phyloP scores from a whole-genome alignment of 2,888 invertebrate genomes.

The Electrophaes corylata region DNA sequence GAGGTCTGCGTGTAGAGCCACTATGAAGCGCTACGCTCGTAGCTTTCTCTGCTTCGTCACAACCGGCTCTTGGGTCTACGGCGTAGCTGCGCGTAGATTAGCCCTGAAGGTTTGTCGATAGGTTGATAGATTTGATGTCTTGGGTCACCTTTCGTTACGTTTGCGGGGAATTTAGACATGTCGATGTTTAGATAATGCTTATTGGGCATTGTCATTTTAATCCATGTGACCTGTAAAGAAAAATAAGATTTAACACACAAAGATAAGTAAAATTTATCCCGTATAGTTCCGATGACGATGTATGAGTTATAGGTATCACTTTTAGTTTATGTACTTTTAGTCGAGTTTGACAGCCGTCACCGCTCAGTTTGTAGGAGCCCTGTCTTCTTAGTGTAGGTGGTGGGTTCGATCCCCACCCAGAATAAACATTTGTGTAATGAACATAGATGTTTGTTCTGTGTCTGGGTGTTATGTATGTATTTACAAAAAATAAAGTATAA shows the following conservation, averaged over 20 bases:
- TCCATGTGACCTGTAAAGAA: slow-evolving; percentile 85
- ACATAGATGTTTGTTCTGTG: too few relatives aligned
- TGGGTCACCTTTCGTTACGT: slow-evolving; percentile 86
- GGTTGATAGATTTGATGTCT: slow-evolving; percentile 89
- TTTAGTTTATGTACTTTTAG: too few relatives aligned
- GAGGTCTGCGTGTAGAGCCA: slow-evolving; percentile 39
- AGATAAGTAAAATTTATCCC: background rate
- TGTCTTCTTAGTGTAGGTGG: too few relatives aligned
- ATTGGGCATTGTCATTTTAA: slow-evolving; percentile 92
- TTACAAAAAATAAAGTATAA: too few relatives aligned
- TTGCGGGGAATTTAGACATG: slow-evolving; percentile 88
- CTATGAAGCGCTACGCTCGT: slow-evolving; percentile 66
- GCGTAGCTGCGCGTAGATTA: slow-evolving; percentile 89
- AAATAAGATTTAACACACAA: background rate
- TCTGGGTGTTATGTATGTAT: too few relatives aligned
- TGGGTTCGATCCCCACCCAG: too few relatives aligned
- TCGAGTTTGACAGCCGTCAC: too few relatives aligned
- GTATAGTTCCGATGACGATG: too few relatives aligned
- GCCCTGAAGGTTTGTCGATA: slow-evolving; percentile 91
- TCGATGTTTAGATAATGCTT: slow-evolving; percentile 92
- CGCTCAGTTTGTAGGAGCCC: too few relatives aligned
- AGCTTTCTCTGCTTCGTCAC: slow-evolving; percentile 67
- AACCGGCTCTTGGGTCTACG: slow-evolving; percentile 84
- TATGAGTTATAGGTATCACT: too few relatives aligned
- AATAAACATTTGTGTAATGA: too few relatives aligned